Percentiles rank a stretch among this genome's conserved stretches.
Evolutionary conservation across 2,797 vertebrate genomes (phyloP).

Genomic region (Myioborus melanocephalus): DNA sequence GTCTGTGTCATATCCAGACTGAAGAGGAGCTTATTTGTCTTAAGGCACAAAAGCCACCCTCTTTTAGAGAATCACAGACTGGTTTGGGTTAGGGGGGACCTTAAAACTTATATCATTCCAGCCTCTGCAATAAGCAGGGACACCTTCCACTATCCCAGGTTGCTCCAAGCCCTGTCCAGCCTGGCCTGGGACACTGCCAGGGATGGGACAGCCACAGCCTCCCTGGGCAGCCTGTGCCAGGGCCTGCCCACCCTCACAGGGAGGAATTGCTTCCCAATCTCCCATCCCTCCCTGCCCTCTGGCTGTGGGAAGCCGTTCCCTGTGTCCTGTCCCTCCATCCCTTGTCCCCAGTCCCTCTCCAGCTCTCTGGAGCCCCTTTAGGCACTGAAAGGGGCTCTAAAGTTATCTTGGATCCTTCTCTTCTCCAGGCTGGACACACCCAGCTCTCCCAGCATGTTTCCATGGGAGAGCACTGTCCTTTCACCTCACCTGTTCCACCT

Average conservation of each 20-base stretch:
- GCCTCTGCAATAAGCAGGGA: background rate
- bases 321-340: background rate
- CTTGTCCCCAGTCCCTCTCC: background rate
- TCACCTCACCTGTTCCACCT: background rate
- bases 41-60: background rate
- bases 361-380: background rate
- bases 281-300: background rate
- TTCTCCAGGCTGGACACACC: background rate
- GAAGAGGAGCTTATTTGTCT: background rate
- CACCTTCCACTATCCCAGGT: background rate
- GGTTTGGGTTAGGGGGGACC: background rate
- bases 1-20: background rate
- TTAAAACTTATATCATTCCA: background rate
- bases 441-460: background rate
- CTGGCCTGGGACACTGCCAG: background rate
- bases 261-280: background rate
- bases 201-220: background rate
- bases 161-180: fast-evolving
- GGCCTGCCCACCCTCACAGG: background rate
- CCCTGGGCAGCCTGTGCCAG: background rate
- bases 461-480: background rate
- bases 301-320: background rate
- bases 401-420: background rate
- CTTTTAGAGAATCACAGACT: background rate
- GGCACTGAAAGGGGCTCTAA: background rate